phyloP scores from a whole-genome alignment of 2,113 vertebrate genomes.

The Candoia aspera region DNA sequence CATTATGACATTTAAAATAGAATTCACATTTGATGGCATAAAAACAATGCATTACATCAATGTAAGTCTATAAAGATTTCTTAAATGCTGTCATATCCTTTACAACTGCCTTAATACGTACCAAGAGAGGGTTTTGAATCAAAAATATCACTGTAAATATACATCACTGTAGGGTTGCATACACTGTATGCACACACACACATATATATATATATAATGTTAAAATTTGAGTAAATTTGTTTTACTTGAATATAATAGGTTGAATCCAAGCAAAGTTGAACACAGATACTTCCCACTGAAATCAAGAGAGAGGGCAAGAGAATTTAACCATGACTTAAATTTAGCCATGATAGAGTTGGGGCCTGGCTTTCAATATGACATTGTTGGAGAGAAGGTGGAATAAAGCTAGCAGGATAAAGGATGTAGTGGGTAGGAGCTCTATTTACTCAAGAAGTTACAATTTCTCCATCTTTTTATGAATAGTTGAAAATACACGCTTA shows the following conservation, averaged over 20 bases:
- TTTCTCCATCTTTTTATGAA: neutral
- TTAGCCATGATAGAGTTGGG: no score
- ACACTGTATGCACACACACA: no score
- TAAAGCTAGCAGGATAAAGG: no score
- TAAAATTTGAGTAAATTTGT: neutral
- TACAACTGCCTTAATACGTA: slow-evolving; percentile 45
- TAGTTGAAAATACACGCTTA: neutral
- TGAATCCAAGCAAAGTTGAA: neutral
- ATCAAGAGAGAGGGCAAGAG: neutral
- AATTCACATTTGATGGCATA: slow-evolving; percentile 42
- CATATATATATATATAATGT: no score
- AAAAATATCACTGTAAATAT: slow-evolving; percentile 48
- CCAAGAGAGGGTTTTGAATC: slow-evolving; percentile 46
- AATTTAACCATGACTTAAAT: neutral
- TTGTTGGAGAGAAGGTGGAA: no score
- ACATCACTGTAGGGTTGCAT: no score
- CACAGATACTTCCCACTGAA: neutral
- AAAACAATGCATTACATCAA: slow-evolving; percentile 54
- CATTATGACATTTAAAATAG: slow-evolving; percentile 50
- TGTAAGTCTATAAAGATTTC: slow-evolving; percentile 45
- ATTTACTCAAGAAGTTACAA: neutral
- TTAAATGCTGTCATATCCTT: slow-evolving; percentile 59
- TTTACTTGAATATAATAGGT: neutral
- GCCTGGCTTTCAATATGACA: no score
- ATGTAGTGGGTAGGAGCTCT: no score